Conservation (phyloP, 2,113 vertebrate genomes). For the Rhinolophus ferrumequinum region DNA sequence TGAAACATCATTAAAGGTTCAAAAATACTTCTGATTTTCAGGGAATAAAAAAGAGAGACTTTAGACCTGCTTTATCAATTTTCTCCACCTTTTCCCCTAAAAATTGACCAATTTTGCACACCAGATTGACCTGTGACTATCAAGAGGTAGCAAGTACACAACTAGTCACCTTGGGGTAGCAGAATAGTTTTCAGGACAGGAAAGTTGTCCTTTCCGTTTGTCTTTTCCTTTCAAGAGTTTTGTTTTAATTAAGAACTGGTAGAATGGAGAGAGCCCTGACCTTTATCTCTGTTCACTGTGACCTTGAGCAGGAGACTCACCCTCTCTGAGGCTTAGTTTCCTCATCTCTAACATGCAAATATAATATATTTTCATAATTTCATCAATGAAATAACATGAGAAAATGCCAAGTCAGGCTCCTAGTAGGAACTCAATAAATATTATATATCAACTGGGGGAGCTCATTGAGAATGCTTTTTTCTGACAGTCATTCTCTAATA, state of each 20-base stretch:
- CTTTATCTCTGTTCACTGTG: background rate
- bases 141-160: background rate
- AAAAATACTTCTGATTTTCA: conserved; percentile 29
- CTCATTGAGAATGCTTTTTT: background rate
- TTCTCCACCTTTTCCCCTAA: background rate
- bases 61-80: background rate
- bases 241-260: background rate
- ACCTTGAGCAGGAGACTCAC: background rate
- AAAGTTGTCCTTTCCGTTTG: background rate
- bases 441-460: background rate
- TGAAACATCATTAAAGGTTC: conserved; percentile 13
- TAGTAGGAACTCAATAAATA: background rate
- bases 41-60: background rate
- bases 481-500: background rate
- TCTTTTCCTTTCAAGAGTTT: conserved; percentile 24
- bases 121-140: background rate
- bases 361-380: background rate
- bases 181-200: background rate
- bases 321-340: conserved; percentile 16
- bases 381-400: background rate
- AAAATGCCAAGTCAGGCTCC: background rate
- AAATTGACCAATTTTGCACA: background rate
- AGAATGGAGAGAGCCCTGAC: background rate
- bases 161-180: background rate
- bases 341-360: background rate